Conservation (phyloP, 2,797 vertebrate species). For the Tadarida brasiliensis region DNA sequence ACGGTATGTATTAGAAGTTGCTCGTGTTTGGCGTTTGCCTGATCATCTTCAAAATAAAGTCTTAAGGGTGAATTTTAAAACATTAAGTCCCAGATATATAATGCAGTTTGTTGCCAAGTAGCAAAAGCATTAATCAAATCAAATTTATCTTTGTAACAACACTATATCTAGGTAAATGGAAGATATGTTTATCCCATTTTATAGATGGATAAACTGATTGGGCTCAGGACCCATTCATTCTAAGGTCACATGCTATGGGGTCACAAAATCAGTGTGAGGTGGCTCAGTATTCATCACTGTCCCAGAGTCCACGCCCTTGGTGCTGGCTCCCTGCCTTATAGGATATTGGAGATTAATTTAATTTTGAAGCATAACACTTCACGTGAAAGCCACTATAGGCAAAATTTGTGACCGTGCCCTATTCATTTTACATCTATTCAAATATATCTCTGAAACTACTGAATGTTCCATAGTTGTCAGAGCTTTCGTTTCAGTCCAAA, state of each 20-base stretch:
- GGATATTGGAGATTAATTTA: neutral
- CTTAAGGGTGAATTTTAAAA: neutral
- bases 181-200: neutral
- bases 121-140: constrained; percentile 36
- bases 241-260: neutral
- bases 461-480: neutral
- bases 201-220: neutral
- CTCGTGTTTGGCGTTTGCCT: constrained; percentile 6
- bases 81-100: neutral
- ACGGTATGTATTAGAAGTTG: neutral
- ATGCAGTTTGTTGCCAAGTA: neutral
- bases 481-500: constrained; percentile 46
- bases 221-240: neutral
- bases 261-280: neutral
- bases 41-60: constrained; percentile 41
- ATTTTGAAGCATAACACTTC: neutral
- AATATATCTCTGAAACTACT: neutral
- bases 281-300: neutral
- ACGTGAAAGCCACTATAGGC: neutral
- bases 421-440: constrained; percentile 20
- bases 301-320: neutral
- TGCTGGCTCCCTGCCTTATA: neutral
- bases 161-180: neutral
- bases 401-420: neutral
- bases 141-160: constrained; percentile 20